Evolutionary conservation across 2,888 invertebrate species (phyloP), one percentile per base, ranked within the genome.

Genomic region (Lasioglossum figueresi): DNA sequence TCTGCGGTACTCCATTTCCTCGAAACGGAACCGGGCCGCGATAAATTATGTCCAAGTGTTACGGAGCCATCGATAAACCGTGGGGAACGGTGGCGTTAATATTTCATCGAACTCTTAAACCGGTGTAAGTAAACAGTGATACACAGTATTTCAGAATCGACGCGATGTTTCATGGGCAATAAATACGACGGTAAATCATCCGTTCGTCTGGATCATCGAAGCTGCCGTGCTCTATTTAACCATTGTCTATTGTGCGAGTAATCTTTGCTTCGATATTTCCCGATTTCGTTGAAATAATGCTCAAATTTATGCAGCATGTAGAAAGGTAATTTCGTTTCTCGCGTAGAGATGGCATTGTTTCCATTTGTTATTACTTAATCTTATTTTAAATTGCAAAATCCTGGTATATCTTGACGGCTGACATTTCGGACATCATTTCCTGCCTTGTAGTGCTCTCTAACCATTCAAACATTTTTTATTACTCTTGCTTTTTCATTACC

Each of bases 1-100:
- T 70, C 70, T 40, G 68, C 31, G 16, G 31, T 19, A 31, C 19
- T 12, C n/a, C 56, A 12, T n/a, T 45, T 66, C 27, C 66, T 8
- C n/a, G 73, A 73, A 83, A 82, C 73, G 73, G 31, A 83, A 77
- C 73, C 72, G 45, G 76, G 82, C 45, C 82, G 48, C 76, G 52
- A 83, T 84, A 63, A 79, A 83, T 84, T 78, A 71, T 78, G 59
- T 83, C 63, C 75, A 23, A 19, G 74, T 48, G 52, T 71, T 63
- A 31, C 59, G 34, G 59, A 72, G 79, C 8, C 72, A 68, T 83
- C 82, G 73, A 82, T 83, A 82, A 82, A 81, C 73, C 56, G 37
- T 14, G 37, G 37, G 43, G 23, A 45, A 48, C 45, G 48, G 12
- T 34, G 71, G 40, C 70, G 59, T 72, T 80, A 63, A 83, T 80